Percentiles rank a stretch among this genome's conserved stretches.
These are phyloP conservation scores for Charadrius vociferus DNA, from an alignment of 2,113 vertebrate species.

Conservation along the genomic window DNA sequence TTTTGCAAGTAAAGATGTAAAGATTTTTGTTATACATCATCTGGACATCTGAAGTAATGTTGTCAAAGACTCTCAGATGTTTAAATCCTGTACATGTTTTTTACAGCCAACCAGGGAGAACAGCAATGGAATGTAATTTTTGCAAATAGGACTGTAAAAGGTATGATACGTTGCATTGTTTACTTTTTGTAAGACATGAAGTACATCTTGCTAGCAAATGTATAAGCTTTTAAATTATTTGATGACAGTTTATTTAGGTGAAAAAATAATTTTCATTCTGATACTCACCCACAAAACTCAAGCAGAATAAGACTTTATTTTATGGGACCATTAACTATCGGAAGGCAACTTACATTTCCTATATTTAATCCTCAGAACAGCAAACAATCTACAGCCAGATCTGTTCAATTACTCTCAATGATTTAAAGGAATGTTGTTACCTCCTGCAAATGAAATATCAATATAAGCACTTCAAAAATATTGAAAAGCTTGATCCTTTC, in stretches of 20 bases:
- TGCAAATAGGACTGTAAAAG: not conserved
- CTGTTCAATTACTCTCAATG: not conserved
- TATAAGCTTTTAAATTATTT: not conserved
- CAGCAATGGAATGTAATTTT: not conserved
- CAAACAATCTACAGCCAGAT: not conserved
- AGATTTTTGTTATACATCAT: not conserved
- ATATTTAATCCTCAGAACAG: not conserved
- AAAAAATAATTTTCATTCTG: not conserved
- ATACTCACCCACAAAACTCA: not conserved
- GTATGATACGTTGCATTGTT: not conserved
- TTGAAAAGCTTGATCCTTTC: not conserved
- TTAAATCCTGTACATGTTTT: not conserved
- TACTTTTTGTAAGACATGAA: not conserved
- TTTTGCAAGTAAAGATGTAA: not conserved
- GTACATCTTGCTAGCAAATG: not conserved
- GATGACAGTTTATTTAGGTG: not conserved
- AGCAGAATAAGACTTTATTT: slow-evolving; percentile 1
- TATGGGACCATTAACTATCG: not conserved
- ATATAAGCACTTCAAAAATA: not conserved
- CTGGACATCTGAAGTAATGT: not conserved
- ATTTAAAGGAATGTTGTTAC: not conserved
- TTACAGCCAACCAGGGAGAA: slow-evolving; percentile 5
- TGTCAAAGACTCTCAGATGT: not conserved
- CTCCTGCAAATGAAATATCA: not conserved
- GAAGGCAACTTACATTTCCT: not conserved